phyloP scores from a whole-genome alignment of 2,888 invertebrate genomes.

The Pecten maximus region DNA sequence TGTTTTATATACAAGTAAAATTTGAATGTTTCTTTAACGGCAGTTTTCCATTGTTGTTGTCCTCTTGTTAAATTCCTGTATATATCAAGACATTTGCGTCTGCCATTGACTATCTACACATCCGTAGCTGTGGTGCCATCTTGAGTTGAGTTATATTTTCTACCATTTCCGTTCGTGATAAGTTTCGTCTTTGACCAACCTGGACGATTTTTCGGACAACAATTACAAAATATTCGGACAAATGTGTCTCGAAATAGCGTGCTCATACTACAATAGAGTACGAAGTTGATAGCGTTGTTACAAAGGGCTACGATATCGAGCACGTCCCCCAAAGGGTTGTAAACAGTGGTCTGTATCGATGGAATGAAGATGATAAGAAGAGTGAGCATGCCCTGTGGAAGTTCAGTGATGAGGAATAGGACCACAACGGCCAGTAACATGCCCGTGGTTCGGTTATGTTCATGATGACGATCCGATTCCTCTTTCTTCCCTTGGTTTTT shows the following conservation, averaged over 20 bases:
- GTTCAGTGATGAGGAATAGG: constrained; percentile 93
- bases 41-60: too few relatives aligned
- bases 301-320: constrained; percentile 95
- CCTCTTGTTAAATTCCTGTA: too few relatives aligned
- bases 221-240: constrained; percentile 85
- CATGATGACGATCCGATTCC: constrained; percentile 79
- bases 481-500: constrained; percentile 79
- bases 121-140: background rate
- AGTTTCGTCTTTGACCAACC: constrained; percentile 75
- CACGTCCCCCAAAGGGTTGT: constrained; percentile 87
- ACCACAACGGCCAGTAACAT: constrained; percentile 94
- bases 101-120: background rate
- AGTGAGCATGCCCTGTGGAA: constrained; percentile 90
- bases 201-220: constrained; percentile 64
- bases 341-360: constrained; percentile 88
- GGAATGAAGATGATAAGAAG: constrained; percentile 89
- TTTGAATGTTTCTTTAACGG: too few relatives aligned
- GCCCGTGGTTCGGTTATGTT: constrained; percentile 90
- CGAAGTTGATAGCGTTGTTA: constrained; percentile 96
- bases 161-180: constrained; percentile 51
- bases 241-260: constrained; percentile 90
- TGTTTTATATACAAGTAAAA: background rate
- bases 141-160: background rate
- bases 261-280: constrained; percentile 96
- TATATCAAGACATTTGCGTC: background rate